Percentiles rank a stretch among this genome's conserved stretches.
phyloP scores from a whole-genome alignment of 2,113 vertebrate species.

The Conger conger region DNA sequence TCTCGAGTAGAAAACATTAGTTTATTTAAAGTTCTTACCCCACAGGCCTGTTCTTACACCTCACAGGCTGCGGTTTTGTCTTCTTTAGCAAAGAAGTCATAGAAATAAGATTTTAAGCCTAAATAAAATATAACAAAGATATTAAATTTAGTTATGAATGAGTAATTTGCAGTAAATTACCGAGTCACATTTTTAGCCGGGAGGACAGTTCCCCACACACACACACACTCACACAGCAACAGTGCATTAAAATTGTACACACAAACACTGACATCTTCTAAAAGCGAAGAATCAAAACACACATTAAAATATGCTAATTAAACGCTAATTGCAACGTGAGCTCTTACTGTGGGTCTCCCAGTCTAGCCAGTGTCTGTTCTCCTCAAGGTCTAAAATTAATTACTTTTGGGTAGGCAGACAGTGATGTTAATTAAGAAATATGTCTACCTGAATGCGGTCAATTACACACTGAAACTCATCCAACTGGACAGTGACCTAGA shows the following conservation, averaged over 20 bases:
- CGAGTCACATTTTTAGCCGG: conserved; percentile 46
- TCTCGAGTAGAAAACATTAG: too few relatives aligned
- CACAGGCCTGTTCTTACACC: too few relatives aligned
- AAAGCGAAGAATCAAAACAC: background rate
- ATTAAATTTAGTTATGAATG: too few relatives aligned
- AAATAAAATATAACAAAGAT: too few relatives aligned
- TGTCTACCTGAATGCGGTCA: conserved; percentile 58
- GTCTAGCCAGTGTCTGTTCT: conserved; percentile 65
- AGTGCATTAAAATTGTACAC: conserved; percentile 49
- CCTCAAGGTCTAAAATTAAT: conserved; percentile 55
- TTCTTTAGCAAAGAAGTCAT: too few relatives aligned
- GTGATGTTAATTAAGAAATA: conserved; percentile 69
- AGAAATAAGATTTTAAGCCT: too few relatives aligned
- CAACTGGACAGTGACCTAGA: conserved; percentile 57
- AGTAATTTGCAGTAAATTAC: too few relatives aligned
- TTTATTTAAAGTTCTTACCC: too few relatives aligned
- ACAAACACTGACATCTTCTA: background rate
- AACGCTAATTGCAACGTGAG: conserved; percentile 48
- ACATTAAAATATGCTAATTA: background rate
- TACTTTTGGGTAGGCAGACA: conserved; percentile 60
- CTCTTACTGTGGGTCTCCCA: conserved; percentile 47
- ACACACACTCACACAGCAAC: too few relatives aligned
- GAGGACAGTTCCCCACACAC: conserved; percentile 48
- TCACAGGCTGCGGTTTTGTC: too few relatives aligned
- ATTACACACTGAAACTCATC: conserved; percentile 51